Evolutionary conservation across 2,888 invertebrate species (phyloP).

Genomic region (Drosophila ezoana): DNA sequence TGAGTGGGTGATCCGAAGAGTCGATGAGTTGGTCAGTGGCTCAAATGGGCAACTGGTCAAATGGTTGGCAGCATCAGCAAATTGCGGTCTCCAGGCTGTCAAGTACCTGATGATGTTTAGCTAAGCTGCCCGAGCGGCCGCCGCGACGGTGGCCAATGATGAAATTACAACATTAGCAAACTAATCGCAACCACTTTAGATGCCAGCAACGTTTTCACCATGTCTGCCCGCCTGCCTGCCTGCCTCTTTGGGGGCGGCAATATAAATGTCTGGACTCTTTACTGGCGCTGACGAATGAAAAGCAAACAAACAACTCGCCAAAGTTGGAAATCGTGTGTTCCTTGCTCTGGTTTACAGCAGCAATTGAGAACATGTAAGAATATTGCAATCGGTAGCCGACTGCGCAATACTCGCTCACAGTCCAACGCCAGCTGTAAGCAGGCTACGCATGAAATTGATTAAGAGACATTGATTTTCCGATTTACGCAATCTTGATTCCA

Average conservation of each 20-base stretch:
- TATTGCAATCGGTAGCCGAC: not conserved
- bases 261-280: constrained; percentile 60
- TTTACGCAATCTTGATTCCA: too few relatives aligned
- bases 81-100: constrained; percentile 65
- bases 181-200: constrained; percentile 79
- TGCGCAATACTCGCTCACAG: not conserved
- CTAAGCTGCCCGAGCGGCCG: constrained; percentile 45
- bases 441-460: too few relatives aligned
- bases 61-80: constrained; percentile 43
- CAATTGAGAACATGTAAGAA: constrained; percentile 10
- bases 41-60: constrained; percentile 9
- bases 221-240: not conserved
- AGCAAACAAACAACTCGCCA: constrained; percentile 40
- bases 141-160: constrained; percentile 60
- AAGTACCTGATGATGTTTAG: constrained; percentile 79
- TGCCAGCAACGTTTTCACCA: constrained; percentile 60
- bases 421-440: too few relatives aligned
- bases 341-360: constrained; percentile 46
- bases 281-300: constrained; percentile 47
- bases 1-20: not conserved
- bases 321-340: constrained; percentile 59
- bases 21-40: constrained; percentile 25
- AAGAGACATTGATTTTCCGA: too few relatives aligned
- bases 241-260: constrained; percentile 18
- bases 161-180: constrained; percentile 80